A percentile compares a stretch with the other conserved stretches of the same genome.
phyloP scores from a whole-genome alignment of 2,888 invertebrate genomes.

The Geophilus truncorum region DNA sequence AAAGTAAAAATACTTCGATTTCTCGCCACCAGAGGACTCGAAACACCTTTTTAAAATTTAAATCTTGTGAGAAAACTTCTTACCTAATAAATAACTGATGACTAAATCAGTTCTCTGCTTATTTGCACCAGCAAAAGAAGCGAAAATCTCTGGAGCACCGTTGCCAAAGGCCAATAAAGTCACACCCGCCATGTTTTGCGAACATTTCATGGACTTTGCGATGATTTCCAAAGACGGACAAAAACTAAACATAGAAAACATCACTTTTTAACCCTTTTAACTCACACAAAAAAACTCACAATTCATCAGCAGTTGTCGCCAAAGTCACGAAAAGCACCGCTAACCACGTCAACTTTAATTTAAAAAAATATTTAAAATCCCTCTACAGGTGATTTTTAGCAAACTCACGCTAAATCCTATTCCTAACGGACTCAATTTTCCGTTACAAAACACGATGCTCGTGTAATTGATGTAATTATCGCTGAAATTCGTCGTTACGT shows the following conservation, averaged over 20 bases:
- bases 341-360: slow-evolving; percentile 52
- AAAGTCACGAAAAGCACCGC: slow-evolving; percentile 55
- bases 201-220: slow-evolving; percentile 51
- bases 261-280: too few species aligned
- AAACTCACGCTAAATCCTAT: neutral
- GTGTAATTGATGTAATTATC: slow-evolving; percentile 1
- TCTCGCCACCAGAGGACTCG: too few species aligned
- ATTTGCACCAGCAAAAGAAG: slow-evolving; percentile 56
- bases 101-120: slow-evolving; percentile 46
- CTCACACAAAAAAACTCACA: too few species aligned
- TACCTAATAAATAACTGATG: slow-evolving; percentile 49
- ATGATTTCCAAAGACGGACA: slow-evolving; percentile 55
- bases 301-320: slow-evolving; percentile 57
- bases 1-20: too few species aligned
- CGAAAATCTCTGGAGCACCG: slow-evolving; percentile 64
- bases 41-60: too few species aligned
- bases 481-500: neutral
- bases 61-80: too few species aligned
- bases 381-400: too few species aligned
- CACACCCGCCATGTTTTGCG: slow-evolving; percentile 57
- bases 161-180: slow-evolving; percentile 67
- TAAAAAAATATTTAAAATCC: too few species aligned
- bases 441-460: neutral
- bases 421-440: neutral
- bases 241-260: slow-evolving; percentile 50